Percentiles rank a stretch among this genome's conserved stretches.
phyloP scores from a whole-genome alignment of 1,140 invertebrate genomes.

The Calosoma granatense region DNA sequence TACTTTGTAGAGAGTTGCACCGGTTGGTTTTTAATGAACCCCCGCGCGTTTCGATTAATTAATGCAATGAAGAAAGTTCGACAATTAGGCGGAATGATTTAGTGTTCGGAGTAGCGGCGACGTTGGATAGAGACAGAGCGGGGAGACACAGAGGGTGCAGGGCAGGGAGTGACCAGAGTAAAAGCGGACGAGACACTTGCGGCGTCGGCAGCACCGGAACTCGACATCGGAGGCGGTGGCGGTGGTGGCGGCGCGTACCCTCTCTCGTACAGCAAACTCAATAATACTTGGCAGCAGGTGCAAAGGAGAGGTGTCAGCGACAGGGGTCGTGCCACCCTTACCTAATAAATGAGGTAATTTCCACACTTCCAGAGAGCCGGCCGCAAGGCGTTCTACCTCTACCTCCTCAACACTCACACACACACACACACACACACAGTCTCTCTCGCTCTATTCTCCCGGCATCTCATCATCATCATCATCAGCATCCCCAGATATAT shows the following conservation, averaged over 20 bases:
- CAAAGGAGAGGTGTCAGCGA: conserved; percentile 38
- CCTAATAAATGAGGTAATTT: conserved; percentile 42
- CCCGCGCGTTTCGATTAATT: background rate
- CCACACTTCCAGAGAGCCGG: conserved; percentile 33
- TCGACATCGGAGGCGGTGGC: background rate
- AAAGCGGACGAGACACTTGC: background rate
- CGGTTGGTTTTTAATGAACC: conserved; percentile 6
- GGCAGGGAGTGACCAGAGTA: background rate
- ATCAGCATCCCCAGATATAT: too few species aligned
- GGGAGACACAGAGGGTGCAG: background rate
- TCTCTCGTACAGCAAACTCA: conserved; percentile 30
- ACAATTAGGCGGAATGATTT: conserved; percentile 9
- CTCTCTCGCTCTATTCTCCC: too few species aligned
- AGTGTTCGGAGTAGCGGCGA: too few species aligned
- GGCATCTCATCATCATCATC: too few species aligned
- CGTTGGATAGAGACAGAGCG: background rate
- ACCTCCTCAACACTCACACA: background rate
- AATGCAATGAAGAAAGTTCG: conserved; percentile 9
- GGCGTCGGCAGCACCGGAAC: background rate
- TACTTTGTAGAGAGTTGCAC: background rate
- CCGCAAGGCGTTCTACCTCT: conserved; percentile 30
- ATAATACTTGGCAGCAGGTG: conserved; percentile 38
- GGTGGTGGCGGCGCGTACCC: conserved; percentile 14
- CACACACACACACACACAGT: too few species aligned
- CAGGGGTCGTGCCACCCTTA: conserved; percentile 36